Evolutionary conservation across 2,113 vertebrate species (phyloP), one percentile per base, ranked within the genome.

Genomic region (Carassius gibelio): DNA sequence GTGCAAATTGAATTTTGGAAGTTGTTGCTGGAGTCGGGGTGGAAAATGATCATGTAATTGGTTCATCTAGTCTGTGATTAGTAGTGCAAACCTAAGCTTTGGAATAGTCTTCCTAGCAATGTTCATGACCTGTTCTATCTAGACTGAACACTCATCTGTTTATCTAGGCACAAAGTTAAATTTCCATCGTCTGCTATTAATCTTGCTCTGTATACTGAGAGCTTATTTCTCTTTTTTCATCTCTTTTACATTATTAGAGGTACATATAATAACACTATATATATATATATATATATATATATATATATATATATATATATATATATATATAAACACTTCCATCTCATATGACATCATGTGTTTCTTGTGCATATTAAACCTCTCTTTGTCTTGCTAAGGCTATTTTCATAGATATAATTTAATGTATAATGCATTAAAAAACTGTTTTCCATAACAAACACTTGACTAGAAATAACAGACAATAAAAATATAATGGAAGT

Each of bases 171-270:
- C 48, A 48, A 48, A 74, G 71, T 74, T 74, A 23, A 1, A 48
- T 26, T 75, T n/a, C n/a, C n/a, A 23, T 75, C 11, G 8, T 13
- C 71, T 0, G 2, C 71, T 75, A 15, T 48, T 75, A 48, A 75
- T 48, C 38, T 11, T 48, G 71, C 5, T 74, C 71, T 0, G 6
- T 48, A 15, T 74, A 11, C 42, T 48, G 5, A n/a, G 42, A 75
- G 42, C 38, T 75, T 2, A 48, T 75, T 75, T 75, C 71, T 48
- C 38, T 45, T 11, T 48, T 75, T 75, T 75, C 38, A n/a, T 59
- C 69, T 3, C 42, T n/a, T 42, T 45, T 45, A 45, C 38, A 45
- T 72, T n/a, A 72, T 72, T 72, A n/a, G 8, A 72, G 8, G 38
- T 21, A 72, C 8, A n/a, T 17, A 5, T 17, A 30, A 30, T 30